Evolutionary conservation across 2,888 invertebrate genomes (phyloP).

Genomic region (Amiota communis): DNA sequence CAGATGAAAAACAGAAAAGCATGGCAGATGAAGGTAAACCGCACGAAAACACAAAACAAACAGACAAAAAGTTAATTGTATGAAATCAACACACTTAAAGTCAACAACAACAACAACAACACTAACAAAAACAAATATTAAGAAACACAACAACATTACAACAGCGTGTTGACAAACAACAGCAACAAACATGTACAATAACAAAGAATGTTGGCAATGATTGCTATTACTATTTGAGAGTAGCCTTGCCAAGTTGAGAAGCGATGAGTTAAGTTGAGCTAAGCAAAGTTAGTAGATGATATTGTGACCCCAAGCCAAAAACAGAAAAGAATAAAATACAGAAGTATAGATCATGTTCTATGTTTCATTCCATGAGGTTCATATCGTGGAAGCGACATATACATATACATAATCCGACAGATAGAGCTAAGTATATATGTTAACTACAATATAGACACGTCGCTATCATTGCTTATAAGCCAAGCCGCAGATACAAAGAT

Average conservation of each 20-base stretch:
- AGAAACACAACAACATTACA: slow-evolving; percentile 33
- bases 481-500: slow-evolving; percentile 6
- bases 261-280: background rate
- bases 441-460: background rate
- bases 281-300: background rate
- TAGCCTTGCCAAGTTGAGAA: background rate
- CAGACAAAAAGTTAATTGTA: slow-evolving; percentile 65
- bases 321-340: background rate
- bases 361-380: background rate
- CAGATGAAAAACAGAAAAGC: no score
- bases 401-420: background rate
- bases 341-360: no score
- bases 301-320: background rate
- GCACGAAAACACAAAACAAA: slow-evolving; percentile 49
- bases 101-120: slow-evolving; percentile 55
- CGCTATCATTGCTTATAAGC: background rate
- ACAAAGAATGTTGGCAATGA: slow-evolving; percentile 20
- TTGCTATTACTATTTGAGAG: background rate
- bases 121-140: slow-evolving; percentile 40
- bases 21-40: slow-evolving; percentile 9
- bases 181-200: slow-evolving; percentile 19
- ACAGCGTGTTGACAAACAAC: slow-evolving; percentile 32
- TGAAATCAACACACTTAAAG: slow-evolving; percentile 67
- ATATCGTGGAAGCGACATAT: background rate
- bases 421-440: background rate